Conservation (phyloP, 2,797 vertebrate species). For the Paguma larvata region DNA sequence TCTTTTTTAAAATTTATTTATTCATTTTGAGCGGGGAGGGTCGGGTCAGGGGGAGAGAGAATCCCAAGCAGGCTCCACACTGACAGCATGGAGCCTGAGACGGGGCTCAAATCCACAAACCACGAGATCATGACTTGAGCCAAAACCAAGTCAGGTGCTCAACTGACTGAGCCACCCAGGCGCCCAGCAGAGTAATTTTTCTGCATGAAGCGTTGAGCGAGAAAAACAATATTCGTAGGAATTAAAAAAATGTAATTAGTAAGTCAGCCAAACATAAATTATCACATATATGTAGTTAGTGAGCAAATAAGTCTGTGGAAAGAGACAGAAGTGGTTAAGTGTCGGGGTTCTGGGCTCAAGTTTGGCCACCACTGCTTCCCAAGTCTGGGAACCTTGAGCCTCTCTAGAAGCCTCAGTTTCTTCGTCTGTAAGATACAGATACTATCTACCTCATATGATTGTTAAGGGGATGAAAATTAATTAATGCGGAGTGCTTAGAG, state of each 20-base stretch:
- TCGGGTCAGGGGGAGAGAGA: too few relatives aligned
- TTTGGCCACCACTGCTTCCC: not conserved
- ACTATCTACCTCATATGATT: not conserved
- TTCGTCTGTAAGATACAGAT: slow-evolving; percentile 9
- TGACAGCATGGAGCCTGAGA: too few relatives aligned
- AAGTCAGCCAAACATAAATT: not conserved
- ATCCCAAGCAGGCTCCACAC: too few relatives aligned
- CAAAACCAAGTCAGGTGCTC: too few relatives aligned
- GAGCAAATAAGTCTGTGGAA: slow-evolving; percentile 23
- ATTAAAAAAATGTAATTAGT: slow-evolving; percentile 39
- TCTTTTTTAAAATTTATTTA: too few relatives aligned
- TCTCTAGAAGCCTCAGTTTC: not conserved
- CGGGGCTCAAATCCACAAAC: too few relatives aligned
- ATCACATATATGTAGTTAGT: slow-evolving; percentile 7
- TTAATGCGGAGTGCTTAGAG: not conserved
- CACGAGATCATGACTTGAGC: too few relatives aligned
- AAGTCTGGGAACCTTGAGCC: not conserved
- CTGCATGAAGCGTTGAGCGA: not conserved
- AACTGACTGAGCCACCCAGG: too few relatives aligned
- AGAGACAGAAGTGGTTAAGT: not conserved
- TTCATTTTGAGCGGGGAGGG: too few relatives aligned
- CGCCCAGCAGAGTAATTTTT: not conserved
- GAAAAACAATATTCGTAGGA: slow-evolving; percentile 32
- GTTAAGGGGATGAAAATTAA: slow-evolving; percentile 18
- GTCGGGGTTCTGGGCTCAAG: not conserved